Evolutionary conservation across 92 coral and sea anemone species (phyloP).

Genomic region (Zoanthus sansibaricus): DNA sequence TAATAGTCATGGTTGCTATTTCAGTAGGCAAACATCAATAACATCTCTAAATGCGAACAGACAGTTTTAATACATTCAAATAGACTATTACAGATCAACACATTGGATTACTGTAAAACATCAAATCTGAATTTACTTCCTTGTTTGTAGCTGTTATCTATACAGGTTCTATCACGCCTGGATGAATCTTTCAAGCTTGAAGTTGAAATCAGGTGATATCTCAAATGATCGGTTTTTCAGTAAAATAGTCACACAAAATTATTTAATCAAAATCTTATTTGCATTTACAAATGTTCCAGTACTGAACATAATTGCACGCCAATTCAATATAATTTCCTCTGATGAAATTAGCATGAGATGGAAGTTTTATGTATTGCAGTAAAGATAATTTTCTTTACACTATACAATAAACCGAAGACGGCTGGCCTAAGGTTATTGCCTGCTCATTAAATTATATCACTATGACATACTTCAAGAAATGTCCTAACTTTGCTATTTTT

Average conservation of each 20-base stretch:
- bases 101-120: not conserved
- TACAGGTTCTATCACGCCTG: not conserved
- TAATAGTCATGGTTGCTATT: not conserved
- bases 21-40: not conserved
- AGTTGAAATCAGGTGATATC: not conserved
- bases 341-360: not conserved
- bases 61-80: not conserved
- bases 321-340: not conserved
- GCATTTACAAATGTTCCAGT: not conserved
- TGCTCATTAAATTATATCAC: not conserved
- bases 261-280: not conserved
- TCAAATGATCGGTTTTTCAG: not conserved
- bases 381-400: not conserved
- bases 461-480: not conserved
- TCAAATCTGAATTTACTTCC: not conserved
- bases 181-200: no score
- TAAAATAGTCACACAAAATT: not conserved
- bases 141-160: not conserved
- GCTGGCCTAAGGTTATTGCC: not conserved
- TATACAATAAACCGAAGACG: not conserved
- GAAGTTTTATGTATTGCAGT: not conserved
- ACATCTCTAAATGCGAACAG: not conserved
- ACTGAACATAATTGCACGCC: not conserved
- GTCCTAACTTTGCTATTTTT: not conserved
- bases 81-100: not conserved